Evolutionary conservation across 2,888 invertebrate genomes (phyloP).

Genomic region (Melikaiella ostensackeni): DNA sequence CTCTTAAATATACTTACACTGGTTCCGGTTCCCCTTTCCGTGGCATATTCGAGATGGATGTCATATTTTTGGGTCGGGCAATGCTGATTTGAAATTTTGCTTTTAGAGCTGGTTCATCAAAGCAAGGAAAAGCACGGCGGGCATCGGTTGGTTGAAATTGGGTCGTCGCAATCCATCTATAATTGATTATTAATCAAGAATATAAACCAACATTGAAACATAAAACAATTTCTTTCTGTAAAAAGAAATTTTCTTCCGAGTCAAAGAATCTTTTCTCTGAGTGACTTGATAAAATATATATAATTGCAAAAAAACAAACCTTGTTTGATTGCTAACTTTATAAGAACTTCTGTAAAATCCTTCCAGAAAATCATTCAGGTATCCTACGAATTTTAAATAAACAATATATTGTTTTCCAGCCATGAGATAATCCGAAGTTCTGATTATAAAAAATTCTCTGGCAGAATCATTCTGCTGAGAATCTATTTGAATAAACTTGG

Average conservation of each 20-base stretch:
- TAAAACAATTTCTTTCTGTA: too few species aligned
- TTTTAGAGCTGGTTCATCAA: slow-evolving; percentile 76
- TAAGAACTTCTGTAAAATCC: slow-evolving; percentile 84
- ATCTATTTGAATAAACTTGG: background rate
- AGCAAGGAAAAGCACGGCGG: slow-evolving; percentile 72
- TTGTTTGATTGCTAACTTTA: slow-evolving; percentile 66
- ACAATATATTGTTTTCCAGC: slow-evolving; percentile 76
- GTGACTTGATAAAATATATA: too few species aligned
- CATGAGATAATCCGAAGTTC: slow-evolving; percentile 76
- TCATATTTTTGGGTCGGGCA: slow-evolving; percentile 51
- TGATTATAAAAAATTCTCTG: slow-evolving; percentile 24
- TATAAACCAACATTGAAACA: background rate
- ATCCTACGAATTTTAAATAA: slow-evolving; percentile 80
- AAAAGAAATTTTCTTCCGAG: too few species aligned
- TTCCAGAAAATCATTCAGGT: slow-evolving; percentile 80
- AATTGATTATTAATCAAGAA: too few species aligned
- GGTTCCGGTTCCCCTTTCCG: slow-evolving; percentile 2
- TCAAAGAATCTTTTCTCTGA: too few species aligned
- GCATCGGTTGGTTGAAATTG: slow-evolving; percentile 64
- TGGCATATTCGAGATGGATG: slow-evolving; percentile 66
- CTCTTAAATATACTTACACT: slow-evolving; percentile 61
- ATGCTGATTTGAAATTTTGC: slow-evolving; percentile 65
- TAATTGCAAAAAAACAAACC: slow-evolving; percentile 75
- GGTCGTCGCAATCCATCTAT: slow-evolving; percentile 50
- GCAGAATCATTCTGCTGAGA: background rate